These are phyloP conservation scores for Carcina quercana DNA, from an alignment of 2,888 invertebrate genomes.

Conservation along the genomic window DNA sequence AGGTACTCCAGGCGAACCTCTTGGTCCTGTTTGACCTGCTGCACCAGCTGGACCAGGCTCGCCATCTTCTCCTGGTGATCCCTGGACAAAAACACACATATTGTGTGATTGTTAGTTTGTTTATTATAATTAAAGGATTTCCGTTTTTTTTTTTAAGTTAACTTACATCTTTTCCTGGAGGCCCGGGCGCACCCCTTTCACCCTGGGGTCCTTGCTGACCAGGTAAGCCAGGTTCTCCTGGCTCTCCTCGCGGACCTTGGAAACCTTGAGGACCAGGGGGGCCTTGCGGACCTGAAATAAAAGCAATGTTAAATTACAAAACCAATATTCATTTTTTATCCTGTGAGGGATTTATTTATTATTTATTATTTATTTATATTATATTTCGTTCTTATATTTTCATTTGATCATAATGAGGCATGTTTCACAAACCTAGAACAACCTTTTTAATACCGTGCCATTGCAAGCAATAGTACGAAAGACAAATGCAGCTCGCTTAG, in stretches of 20 bases:
- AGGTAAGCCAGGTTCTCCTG: conserved; percentile 82
- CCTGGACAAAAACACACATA: conserved; percentile 64
- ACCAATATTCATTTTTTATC: too few relatives aligned
- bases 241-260: conserved; percentile 86
- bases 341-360: too few relatives aligned
- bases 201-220: conserved; percentile 80
- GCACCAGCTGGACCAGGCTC: conserved; percentile 84
- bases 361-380: too few relatives aligned
- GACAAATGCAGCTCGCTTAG: too few relatives aligned
- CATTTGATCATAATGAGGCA: too few relatives aligned
- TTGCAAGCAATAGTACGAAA: too few relatives aligned
- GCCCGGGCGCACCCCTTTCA: conserved; percentile 79
- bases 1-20: conserved; percentile 83
- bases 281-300: conserved; percentile 56
- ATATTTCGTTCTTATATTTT: too few relatives aligned
- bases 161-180: conserved; percentile 84
- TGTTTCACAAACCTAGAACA: too few relatives aligned
- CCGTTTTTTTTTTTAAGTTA: background rate
- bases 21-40: conserved; percentile 79
- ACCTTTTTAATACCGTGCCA: too few relatives aligned
- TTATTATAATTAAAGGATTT: too few relatives aligned
- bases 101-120: background rate
- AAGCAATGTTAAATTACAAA: too few relatives aligned
- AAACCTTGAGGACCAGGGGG: conserved; percentile 83
- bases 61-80: conserved; percentile 85